A percentile compares a stretch with the other conserved stretches of the same genome.
Evolutionary conservation across 2,113 vertebrate genomes (phyloP).

Genomic region (Microcebus jonahi): DNA sequence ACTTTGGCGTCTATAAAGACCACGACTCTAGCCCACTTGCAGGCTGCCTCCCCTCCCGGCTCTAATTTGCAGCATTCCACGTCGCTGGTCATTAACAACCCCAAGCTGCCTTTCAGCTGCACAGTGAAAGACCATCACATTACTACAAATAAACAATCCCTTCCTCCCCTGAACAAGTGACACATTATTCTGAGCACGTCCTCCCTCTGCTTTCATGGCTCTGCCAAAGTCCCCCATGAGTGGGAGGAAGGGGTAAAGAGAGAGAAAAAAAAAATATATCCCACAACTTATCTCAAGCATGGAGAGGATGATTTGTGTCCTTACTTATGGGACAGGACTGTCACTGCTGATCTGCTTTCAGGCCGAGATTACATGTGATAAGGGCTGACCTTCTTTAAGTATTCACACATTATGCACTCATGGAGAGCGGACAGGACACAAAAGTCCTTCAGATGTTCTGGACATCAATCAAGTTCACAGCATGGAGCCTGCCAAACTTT

Average conservation of each 20-base stretch:
- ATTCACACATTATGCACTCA: slow-evolving; percentile 90
- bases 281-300: slow-evolving; percentile 76
- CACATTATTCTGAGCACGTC: slow-evolving; percentile 88
- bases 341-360: slow-evolving; percentile 89
- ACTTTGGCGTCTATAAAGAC: slow-evolving; percentile 18
- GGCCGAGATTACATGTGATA: slow-evolving; percentile 90
- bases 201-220: slow-evolving; percentile 83
- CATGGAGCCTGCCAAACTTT: slow-evolving; percentile 88
- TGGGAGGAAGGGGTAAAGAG: slow-evolving; percentile 71
- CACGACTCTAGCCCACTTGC: background rate
- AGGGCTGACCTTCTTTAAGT: slow-evolving; percentile 90
- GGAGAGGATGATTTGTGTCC: slow-evolving; percentile 85
- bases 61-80: slow-evolving; percentile 81
- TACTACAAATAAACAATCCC: slow-evolving; percentile 82
- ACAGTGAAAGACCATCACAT: slow-evolving; percentile 71
- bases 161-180: slow-evolving; percentile 67
- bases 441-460: slow-evolving; percentile 92
- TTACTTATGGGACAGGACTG: slow-evolving; percentile 85
- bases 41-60: background rate
- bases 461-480: slow-evolving; percentile 93
- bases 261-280: slow-evolving; percentile 66
- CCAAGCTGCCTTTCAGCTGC: slow-evolving; percentile 65
- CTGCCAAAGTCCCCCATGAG: slow-evolving; percentile 84
- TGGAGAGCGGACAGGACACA: slow-evolving; percentile 90
- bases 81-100: slow-evolving; percentile 78